Evolutionary conservation across 2,797 vertebrate species (phyloP).

Genomic region (Acomys russatus): DNA sequence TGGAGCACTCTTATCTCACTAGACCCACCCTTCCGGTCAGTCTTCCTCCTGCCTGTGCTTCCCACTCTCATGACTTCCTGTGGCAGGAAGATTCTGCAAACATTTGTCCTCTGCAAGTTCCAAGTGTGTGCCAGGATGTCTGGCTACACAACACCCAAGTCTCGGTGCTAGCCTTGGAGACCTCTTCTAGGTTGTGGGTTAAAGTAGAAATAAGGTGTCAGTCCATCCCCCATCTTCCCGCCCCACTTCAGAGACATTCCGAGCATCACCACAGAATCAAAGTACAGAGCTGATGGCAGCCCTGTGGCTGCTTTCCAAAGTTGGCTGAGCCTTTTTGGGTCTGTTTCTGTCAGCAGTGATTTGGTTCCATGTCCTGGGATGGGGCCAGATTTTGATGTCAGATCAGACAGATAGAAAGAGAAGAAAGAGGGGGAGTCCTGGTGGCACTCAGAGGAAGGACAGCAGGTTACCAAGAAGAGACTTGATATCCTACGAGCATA

Average conservation of each 20-base stretch:
- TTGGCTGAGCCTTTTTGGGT: slow-evolving; percentile 63
- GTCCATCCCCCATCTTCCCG: not conserved
- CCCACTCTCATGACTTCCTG: not conserved
- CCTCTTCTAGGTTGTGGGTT: slow-evolving; percentile 44
- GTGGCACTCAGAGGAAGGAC: too few relatives aligned
- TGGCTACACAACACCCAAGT: not conserved
- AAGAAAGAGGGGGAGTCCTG: not conserved
- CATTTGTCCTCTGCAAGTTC: slow-evolving; percentile 8
- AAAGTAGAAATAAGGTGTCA: slow-evolving; percentile 37
- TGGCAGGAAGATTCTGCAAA: slow-evolving; percentile 48
- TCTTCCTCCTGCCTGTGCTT: not conserved
- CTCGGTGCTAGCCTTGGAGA: slow-evolving; percentile 39
- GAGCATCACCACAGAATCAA: slow-evolving; percentile 20
- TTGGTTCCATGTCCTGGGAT: slow-evolving; percentile 63
- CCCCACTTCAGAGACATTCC: slow-evolving; percentile 61
- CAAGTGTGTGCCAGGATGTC: slow-evolving; percentile 37
- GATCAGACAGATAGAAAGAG: slow-evolving; percentile 50
- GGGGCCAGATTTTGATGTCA: slow-evolving; percentile 57
- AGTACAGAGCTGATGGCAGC: slow-evolving; percentile 38
- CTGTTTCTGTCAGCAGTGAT: slow-evolving; percentile 43
- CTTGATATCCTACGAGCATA: too few relatives aligned
- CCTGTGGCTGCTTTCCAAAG: slow-evolving; percentile 64
- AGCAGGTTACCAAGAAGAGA: too few relatives aligned
- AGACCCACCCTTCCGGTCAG: not conserved
- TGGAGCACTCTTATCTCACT: not conserved